Conservation (phyloP, 1,140 invertebrate genomes). For the Proales similis region DNA sequence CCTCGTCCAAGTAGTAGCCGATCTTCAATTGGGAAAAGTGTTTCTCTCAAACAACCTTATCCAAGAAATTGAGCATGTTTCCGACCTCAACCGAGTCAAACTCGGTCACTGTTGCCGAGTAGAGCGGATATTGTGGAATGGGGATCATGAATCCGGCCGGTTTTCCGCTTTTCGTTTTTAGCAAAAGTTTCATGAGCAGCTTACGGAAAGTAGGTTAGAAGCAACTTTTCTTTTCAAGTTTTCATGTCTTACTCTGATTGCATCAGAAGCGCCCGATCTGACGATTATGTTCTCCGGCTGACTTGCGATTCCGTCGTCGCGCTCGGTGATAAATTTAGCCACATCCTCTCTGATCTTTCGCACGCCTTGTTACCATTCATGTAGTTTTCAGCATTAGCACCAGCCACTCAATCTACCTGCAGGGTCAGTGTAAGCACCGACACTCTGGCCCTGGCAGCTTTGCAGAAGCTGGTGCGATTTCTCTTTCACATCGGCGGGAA, state of each 20-base stretch:
- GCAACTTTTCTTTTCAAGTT: too few species aligned
- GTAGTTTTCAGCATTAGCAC: too few species aligned
- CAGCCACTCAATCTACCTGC: too few species aligned
- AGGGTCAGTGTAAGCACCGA: conserved; percentile 55
- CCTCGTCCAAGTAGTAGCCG: conserved; percentile 85
- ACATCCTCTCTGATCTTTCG: conserved; percentile 88
- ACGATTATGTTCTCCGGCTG: conserved; percentile 75
- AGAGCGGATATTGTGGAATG: conserved; percentile 95
- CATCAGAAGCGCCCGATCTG: conserved; percentile 80
- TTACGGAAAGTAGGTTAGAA: too few species aligned
- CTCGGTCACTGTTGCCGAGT: conserved; percentile 76
- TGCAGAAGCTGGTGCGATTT: conserved; percentile 66
- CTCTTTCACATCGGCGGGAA: conserved; percentile 76
- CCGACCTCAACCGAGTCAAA: too few species aligned
- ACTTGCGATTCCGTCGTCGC: conserved; percentile 67
- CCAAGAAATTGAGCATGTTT: too few species aligned
- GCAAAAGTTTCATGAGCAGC: too few species aligned
- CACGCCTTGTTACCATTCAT: too few species aligned
- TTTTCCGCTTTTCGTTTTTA: conserved; percentile 53
- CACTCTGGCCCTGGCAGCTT: conserved; percentile 71
- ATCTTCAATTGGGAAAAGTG: conserved; percentile 56
- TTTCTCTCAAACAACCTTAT: too few species aligned
- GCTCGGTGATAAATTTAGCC: conserved; percentile 73
- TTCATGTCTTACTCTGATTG: conserved; percentile 77
- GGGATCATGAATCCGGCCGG: conserved; percentile 68